Evolutionary conservation across 2,888 invertebrate genomes (phyloP).

Genomic region (Eupithecia dodoneata): DNA sequence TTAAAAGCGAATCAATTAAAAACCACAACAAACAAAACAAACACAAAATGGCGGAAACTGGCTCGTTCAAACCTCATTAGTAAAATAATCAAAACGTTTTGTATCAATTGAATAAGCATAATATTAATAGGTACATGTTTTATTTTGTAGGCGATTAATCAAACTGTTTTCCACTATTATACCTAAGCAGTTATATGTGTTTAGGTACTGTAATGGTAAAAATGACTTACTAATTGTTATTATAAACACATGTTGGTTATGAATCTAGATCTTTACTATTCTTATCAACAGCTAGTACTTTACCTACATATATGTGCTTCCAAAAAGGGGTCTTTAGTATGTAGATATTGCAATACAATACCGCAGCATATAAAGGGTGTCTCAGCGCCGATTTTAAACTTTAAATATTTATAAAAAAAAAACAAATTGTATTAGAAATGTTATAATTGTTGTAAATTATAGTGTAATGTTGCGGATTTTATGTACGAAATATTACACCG

Average conservation of each 20-base stretch:
- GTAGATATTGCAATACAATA: not conserved
- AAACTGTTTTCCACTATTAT: not conserved
- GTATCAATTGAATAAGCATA: constrained; percentile 1
- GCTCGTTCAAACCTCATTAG: constrained; percentile 3
- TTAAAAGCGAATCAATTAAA: not conserved
- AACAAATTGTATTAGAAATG: too few relatives aligned
- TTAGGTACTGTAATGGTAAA: not conserved
- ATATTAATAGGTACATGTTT: not conserved
- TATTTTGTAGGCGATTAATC: not conserved
- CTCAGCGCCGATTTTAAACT: too few relatives aligned
- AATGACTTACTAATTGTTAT: not conserved
- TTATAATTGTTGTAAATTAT: too few relatives aligned
- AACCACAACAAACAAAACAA: not conserved
- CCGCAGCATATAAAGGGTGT: too few relatives aligned
- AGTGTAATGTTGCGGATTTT: too few relatives aligned
- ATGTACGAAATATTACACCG: too few relatives aligned
- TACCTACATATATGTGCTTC: not conserved
- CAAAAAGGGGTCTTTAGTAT: not conserved
- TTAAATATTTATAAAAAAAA: too few relatives aligned
- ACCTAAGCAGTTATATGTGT: not conserved
- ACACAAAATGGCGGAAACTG: constrained; percentile 1
- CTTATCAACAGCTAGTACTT: not conserved
- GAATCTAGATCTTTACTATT: not conserved
- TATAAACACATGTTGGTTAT: not conserved
- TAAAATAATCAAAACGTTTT: not conserved